phyloP scores from a whole-genome alignment of 2,113 vertebrate species.

The Misgurnus mizolepis region DNA sequence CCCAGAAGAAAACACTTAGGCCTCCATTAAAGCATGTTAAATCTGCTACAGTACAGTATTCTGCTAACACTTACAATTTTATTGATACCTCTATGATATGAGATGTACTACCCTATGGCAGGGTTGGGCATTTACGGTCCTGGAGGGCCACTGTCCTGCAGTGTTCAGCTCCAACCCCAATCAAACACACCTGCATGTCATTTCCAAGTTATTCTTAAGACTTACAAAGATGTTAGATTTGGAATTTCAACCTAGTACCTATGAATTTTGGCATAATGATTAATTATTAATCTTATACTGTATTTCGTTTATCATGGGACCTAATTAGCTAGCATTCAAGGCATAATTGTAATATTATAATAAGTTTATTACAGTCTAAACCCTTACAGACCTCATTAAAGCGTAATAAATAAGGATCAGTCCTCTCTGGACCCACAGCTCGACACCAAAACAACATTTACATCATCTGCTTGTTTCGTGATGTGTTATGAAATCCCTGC shows the following conservation, averaged over 20 bases:
- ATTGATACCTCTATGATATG: too few species aligned
- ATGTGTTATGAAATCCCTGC: conserved; percentile 12
- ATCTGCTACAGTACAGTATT: too few species aligned
- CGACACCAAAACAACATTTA: conserved; percentile 4
- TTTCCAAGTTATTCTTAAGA: too few species aligned
- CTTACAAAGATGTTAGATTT: too few species aligned
- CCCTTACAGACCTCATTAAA: conserved; percentile 24
- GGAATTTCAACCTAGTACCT: not conserved
- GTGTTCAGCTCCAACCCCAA: too few species aligned
- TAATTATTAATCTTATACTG: not conserved
- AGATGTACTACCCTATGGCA: too few species aligned
- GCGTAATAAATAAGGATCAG: not conserved
- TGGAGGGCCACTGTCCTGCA: too few species aligned
- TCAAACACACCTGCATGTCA: too few species aligned
- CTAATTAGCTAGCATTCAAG: not conserved
- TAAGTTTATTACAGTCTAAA: not conserved
- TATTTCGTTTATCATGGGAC: not conserved
- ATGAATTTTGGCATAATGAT: not conserved
- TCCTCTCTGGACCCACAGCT: conserved; percentile 11
- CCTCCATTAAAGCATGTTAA: too few species aligned
- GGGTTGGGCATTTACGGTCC: too few species aligned
- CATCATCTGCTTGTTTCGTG: not conserved
- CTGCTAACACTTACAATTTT: too few species aligned
- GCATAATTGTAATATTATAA: not conserved
- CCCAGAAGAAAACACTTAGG: too few species aligned